phyloP scores from a whole-genome alignment of 2,113 vertebrate species.

The Montifringilla adamsi region DNA sequence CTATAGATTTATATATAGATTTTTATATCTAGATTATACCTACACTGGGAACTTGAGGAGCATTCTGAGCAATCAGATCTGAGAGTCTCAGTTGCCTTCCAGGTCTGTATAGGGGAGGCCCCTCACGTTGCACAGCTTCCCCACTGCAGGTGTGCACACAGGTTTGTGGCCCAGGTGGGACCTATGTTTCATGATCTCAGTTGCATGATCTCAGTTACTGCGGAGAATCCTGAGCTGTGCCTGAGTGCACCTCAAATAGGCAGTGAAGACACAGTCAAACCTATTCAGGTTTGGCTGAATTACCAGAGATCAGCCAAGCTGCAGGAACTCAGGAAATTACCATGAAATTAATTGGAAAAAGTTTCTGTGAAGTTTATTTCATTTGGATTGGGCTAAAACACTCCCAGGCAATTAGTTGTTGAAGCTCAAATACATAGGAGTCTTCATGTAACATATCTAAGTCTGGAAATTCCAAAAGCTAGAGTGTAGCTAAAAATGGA shows the following conservation, averaged over 20 bases:
- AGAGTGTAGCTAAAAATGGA: background rate
- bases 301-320: background rate
- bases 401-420: background rate
- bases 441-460: background rate
- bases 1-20: too few species aligned
- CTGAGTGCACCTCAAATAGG: too few species aligned
- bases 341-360: background rate
- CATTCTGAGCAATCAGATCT: background rate
- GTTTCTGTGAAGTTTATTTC: background rate
- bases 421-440: background rate
- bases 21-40: background rate
- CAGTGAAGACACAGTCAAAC: background rate
- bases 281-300: background rate
- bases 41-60: background rate
- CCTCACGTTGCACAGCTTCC: background rate
- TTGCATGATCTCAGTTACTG: background rate
- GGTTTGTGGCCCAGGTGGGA: background rate
- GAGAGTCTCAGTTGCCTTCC: background rate
- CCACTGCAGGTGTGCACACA: background rate
- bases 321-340: background rate
- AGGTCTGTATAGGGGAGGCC: fast-evolving
- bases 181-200: background rate
- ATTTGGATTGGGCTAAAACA: background rate
- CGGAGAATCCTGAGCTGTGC: background rate
- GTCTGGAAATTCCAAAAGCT: background rate